These are phyloP conservation scores for Ophonus ardosiacus DNA, from an alignment of 2,888 invertebrate species.

Conservation along the genomic window DNA sequence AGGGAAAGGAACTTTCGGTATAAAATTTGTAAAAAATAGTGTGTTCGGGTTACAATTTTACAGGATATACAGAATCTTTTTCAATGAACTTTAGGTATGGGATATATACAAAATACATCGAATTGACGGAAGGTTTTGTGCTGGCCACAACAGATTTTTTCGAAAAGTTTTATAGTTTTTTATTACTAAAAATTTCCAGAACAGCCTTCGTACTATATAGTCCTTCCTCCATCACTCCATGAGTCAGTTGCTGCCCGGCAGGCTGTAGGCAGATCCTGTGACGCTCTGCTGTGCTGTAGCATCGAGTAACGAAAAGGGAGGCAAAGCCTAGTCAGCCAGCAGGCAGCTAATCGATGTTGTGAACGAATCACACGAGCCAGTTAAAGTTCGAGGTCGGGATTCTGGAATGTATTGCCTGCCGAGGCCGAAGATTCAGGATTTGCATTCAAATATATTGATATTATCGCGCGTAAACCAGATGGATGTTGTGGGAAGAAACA, in stretches of 20 bases:
- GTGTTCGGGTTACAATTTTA: too few relatives aligned
- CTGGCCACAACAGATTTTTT: too few relatives aligned
- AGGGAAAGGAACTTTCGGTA: too few relatives aligned
- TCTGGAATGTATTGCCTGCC: slow-evolving; percentile 27
- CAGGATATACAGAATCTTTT: too few relatives aligned
- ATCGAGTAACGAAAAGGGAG: too few relatives aligned
- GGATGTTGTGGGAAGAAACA: not conserved
- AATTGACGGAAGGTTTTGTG: too few relatives aligned
- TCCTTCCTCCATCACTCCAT: slow-evolving; percentile 11
- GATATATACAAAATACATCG: too few relatives aligned
- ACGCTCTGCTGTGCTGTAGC: slow-evolving; percentile 6
- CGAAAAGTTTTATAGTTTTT: too few relatives aligned
- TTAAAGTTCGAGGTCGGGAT: slow-evolving; percentile 59
- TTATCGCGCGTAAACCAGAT: not conserved
- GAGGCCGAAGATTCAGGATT: slow-evolving; percentile 4
- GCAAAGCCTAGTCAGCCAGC: not conserved
- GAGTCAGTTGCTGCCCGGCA: not conserved
- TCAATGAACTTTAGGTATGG: too few relatives aligned
- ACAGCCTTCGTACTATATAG: too few relatives aligned
- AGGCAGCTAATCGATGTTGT: slow-evolving; percentile 55
- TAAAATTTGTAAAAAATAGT: too few relatives aligned
- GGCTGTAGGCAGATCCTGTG: not conserved
- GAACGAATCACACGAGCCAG: slow-evolving; percentile 46
- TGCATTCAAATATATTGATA: slow-evolving; percentile 32
- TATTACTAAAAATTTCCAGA: too few relatives aligned